Base-by-base conservation (phyloP, 2,113 vertebrate species). In the Irena cyanogastra region DNA sequence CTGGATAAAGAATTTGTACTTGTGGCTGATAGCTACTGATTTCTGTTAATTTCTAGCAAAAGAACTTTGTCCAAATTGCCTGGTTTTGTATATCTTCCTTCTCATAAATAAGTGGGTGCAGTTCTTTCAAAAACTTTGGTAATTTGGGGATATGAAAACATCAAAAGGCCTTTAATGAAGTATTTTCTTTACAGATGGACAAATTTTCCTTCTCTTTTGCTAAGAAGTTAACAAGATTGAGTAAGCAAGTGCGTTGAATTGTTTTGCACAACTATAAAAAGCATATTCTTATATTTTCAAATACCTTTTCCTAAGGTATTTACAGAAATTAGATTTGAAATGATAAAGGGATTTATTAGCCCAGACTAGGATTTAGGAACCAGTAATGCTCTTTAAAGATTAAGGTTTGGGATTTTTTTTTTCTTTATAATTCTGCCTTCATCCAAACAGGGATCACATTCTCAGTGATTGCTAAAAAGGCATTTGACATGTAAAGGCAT, bases 351-450 rank as follows among this genome's bases (percentile, higher is more conserved):
- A 74, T 92, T 83, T 90, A 47, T 80, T 90, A 87, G 44, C 64
- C 22, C 31, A 65, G 42, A 41, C 52, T 71, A 47, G 37, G n/a
- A 50, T 91, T 86, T 88, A 78, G 28, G 64, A 94, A 89, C 52
- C 28, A 79, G 39, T 80, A 95, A 96, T 95, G 50, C 31, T 90
- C 28, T 95, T 91, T 72, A 75, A 88, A 92, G 75, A 69, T 94
- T 83, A 90, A 27, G 3, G 5, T 35, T 85, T 52, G 52, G 4
- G 6, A 1, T 33, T n/a, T 49, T 56, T 35, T 24, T 70, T 93
- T 87, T 8, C 22, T 49, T 89, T 23, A 28, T 37, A 52, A 79
- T 74, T 92, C 37, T 13, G 2, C 39, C 16, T 95, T 94, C 28
- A 70, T 30, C 16, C 68, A 81, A 2, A 75, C 14, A 3, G 6